Evolutionary conservation across 2,797 vertebrate genomes (phyloP).

Genomic region (Myotis findleyi): DNA sequence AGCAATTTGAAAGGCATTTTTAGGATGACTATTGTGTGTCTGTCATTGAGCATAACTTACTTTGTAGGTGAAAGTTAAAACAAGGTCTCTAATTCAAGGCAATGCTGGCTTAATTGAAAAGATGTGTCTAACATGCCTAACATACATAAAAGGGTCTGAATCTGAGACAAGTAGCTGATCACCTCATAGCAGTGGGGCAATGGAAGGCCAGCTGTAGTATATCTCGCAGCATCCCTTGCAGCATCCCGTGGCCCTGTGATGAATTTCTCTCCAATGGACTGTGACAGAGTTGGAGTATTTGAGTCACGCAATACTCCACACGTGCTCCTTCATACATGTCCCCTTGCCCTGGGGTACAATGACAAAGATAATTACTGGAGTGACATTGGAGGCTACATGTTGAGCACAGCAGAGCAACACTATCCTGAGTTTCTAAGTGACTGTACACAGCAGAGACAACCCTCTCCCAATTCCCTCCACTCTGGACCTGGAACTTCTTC

Average conservation of each 20-base stretch:
- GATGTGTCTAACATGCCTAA: not conserved
- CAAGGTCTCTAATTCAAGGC: not conserved
- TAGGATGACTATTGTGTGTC: not conserved
- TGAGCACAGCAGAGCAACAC: not conserved
- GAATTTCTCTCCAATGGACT: not conserved
- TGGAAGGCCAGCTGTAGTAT: not conserved
- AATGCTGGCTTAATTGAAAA: not conserved
- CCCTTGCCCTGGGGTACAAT: not conserved
- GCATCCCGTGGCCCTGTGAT: not conserved
- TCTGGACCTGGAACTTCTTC: not conserved
- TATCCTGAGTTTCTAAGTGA: not conserved
- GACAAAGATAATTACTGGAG: not conserved
- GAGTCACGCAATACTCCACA: not conserved
- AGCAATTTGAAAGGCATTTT: not conserved
- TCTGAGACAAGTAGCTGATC: not conserved
- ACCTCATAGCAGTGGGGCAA: rapidly evolving
- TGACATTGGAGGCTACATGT: rapidly evolving
- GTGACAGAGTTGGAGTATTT: not conserved
- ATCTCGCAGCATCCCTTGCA: not conserved
- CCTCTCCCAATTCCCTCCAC: not conserved
- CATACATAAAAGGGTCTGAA: not conserved
- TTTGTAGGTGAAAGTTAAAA: not conserved
- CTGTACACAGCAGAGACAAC: not conserved
- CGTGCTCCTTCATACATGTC: not conserved
- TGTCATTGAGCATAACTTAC: not conserved